phyloP scores from a whole-genome alignment of 1,140 invertebrate species.

The Drosophila triauraria region DNA sequence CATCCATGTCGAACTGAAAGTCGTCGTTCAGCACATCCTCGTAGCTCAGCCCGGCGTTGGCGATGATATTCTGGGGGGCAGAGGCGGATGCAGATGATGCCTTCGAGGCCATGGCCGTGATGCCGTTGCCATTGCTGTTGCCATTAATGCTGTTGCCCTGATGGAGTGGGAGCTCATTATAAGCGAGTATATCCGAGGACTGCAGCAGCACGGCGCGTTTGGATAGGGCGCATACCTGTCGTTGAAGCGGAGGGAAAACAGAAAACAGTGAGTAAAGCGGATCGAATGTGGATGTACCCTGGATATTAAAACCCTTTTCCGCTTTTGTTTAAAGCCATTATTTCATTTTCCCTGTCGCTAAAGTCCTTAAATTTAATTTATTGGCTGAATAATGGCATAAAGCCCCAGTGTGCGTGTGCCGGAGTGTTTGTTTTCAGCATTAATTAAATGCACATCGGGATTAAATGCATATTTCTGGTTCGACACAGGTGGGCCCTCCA shows the following conservation, averaged over 20 bases:
- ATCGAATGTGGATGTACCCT: background rate
- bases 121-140: constrained; percentile 48
- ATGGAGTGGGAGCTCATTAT: constrained; percentile 76
- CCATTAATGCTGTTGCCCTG: constrained; percentile 50
- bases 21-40: constrained; percentile 94
- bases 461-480: constrained; percentile 68
- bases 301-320: background rate
- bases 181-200: constrained; percentile 77
- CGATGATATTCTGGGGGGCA: constrained; percentile 79
- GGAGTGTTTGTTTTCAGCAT: constrained; percentile 68
- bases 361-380: constrained; percentile 70
- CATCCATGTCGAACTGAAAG: constrained; percentile 94
- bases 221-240: constrained; percentile 90
- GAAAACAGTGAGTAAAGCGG: constrained; percentile 36
- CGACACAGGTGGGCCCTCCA: constrained; percentile 25
- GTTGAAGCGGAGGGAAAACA: constrained; percentile 34
- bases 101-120: constrained; percentile 34
- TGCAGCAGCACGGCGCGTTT: constrained; percentile 86
- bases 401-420: constrained; percentile 2
- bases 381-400: constrained; percentile 56
- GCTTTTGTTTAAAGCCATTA: constrained; percentile 43
- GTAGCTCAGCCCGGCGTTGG: constrained; percentile 89
- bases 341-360: constrained; percentile 48
- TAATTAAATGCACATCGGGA: constrained; percentile 76
- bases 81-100: constrained; percentile 35